Evolutionary conservation across 2,888 invertebrate genomes (phyloP), one percentile per base, ranked within the genome.

Genomic region (Hypsopygia costalis): DNA sequence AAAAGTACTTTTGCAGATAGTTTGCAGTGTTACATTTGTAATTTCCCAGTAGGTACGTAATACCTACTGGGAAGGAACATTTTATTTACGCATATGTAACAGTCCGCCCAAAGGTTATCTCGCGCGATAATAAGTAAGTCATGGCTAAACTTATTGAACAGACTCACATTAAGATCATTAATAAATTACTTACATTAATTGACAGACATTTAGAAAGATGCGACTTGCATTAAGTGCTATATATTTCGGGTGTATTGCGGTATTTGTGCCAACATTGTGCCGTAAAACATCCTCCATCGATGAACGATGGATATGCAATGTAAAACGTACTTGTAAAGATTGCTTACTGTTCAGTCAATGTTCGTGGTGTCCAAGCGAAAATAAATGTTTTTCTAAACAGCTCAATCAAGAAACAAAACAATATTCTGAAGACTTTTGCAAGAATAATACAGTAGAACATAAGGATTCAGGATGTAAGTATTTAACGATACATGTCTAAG

Each of bases 281-380:
- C 58, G 57, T 5, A 48, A 50, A 39, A 48, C 64, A 21, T 62
- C 66, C 39, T 44, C 55, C 9, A 56, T 87, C 39, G 68, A 81
- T 39, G 68, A 85, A 34, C 63, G 66, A 21, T 79, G 68, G 64
- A 65, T 86, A 45, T 88, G 88, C 48, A 58, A 51, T 28, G 72
- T 85, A n/a, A 88, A 87, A 55, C 57, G 39, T 6, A 63, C 72
- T 1, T 88, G 88, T 49, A 40, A 65, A n/a, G 70, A 76, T 12
- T 88, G 88, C 51, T 59, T 88, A 6, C 64, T 59, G 16, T 55
- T 86, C 12, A 49, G 70, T 22, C 86, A 85, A 40, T 88, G 88
- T 57, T 74, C 83, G 3, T 88, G 88, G 88, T 87, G 87, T 47
- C 50, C 58, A 9, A 50, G 60, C 3, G 65, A 75, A 40, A 72